phyloP scores from a whole-genome alignment of 2,888 invertebrate species.

The Lycaena phlaeas region DNA sequence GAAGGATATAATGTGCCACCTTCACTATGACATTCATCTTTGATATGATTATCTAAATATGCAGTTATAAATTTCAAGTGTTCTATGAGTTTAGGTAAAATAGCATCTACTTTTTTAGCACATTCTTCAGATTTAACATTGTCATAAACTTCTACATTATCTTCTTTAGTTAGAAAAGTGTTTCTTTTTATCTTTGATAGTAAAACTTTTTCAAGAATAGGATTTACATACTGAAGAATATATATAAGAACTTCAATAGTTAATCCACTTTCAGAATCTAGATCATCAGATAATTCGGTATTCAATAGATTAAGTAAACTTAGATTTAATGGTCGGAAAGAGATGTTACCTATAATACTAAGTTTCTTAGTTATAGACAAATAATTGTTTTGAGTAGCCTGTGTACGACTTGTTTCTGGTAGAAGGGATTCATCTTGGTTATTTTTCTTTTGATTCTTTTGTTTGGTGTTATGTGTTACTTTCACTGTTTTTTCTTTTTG shows the following conservation, averaged over 20 bases:
- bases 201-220: slow-evolving; percentile 38
- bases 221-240: slow-evolving; percentile 40
- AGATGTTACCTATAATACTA: slow-evolving; percentile 33
- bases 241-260: slow-evolving; percentile 44
- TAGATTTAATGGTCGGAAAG: slow-evolving; percentile 42
- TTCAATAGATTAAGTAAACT: slow-evolving; percentile 44
- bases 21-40: slow-evolving; percentile 30
- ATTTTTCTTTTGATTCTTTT: slow-evolving; percentile 32
- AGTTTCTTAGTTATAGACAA: slow-evolving; percentile 36
- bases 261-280: slow-evolving; percentile 31
- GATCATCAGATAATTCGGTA: slow-evolving; percentile 34
- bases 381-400: slow-evolving; percentile 39
- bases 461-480: slow-evolving; percentile 29
- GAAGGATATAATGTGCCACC: slow-evolving; percentile 30
- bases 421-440: slow-evolving; percentile 41
- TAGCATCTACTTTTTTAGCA: slow-evolving; percentile 36
- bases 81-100: slow-evolving; percentile 42
- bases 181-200: slow-evolving; percentile 51
- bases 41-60: slow-evolving; percentile 33
- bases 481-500: slow-evolving; percentile 32
- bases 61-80: slow-evolving; percentile 39
- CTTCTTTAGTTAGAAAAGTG: slow-evolving; percentile 46
- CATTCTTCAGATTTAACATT: slow-evolving; percentile 42
- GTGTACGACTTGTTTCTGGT: slow-evolving; percentile 45
- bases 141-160: slow-evolving; percentile 34